Conservation (phyloP, 2,797 vertebrate species). For the Chromobotia macracanthus region DNA sequence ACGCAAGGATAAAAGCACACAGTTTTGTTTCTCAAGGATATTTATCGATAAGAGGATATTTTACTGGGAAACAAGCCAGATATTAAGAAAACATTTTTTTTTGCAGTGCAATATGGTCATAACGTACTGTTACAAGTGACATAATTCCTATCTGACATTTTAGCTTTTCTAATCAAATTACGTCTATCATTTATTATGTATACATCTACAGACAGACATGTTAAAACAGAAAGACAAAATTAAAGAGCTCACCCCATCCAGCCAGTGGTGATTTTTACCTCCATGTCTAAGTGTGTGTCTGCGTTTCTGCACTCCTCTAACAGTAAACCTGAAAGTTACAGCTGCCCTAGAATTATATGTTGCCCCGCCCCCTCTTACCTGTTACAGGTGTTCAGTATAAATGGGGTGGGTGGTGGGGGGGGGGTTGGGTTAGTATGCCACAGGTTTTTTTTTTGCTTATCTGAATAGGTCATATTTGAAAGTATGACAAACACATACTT, state of each 20-base stretch:
- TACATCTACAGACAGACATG: background rate
- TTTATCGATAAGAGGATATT: too few relatives aligned
- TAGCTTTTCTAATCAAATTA: background rate
- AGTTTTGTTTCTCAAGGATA: too few relatives aligned
- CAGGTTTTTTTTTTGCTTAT: background rate
- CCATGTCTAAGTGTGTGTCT: slow-evolving; percentile 16
- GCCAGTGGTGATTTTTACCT: background rate
- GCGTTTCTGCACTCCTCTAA: background rate
- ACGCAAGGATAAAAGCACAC: too few relatives aligned
- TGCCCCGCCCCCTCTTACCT: background rate
- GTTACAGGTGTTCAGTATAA: slow-evolving; percentile 27
- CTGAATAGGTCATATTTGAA: too few relatives aligned
- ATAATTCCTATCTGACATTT: background rate
- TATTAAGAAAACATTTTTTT: too few relatives aligned
- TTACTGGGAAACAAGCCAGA: too few relatives aligned
- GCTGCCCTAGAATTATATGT: background rate
- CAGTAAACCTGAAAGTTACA: background rate
- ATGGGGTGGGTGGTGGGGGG: background rate
- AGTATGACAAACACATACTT: background rate
- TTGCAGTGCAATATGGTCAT: too few relatives aligned
- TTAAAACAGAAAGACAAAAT: background rate
- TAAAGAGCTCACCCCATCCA: slow-evolving; percentile 21
- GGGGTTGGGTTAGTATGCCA: background rate
- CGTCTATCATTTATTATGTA: too few relatives aligned
- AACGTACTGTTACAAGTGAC: too few relatives aligned